Conservation (phyloP, 2,113 vertebrate genomes). For the Myodes glareolus region DNA sequence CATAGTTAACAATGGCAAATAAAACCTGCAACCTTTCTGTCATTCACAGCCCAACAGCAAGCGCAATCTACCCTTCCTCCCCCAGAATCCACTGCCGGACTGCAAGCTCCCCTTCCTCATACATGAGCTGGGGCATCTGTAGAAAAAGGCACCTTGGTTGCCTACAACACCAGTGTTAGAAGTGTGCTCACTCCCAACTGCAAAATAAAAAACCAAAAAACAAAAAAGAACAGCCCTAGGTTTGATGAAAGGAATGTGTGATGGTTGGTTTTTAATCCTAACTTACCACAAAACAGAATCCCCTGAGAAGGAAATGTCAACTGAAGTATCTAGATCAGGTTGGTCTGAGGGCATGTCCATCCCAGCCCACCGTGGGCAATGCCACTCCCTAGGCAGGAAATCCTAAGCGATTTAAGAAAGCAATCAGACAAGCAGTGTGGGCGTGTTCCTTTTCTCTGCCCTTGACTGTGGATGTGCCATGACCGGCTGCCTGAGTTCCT, state of each 20-base stretch:
- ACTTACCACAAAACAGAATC: not conserved
- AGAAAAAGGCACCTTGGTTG: not conserved
- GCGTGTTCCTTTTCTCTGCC: not conserved
- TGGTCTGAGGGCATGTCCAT: not conserved
- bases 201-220: not conserved
- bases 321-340: not conserved
- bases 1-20: not conserved
- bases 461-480: not conserved
- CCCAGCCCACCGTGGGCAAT: not conserved
- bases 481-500: not conserved
- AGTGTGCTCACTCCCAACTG: not conserved
- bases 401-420: not conserved
- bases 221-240: not conserved
- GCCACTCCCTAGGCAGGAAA: not conserved
- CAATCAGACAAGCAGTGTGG: too few relatives aligned
- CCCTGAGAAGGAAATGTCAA: not conserved
- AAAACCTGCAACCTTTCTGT: rapidly evolving
- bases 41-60: not conserved
- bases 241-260: not conserved
- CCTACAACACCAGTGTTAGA: not conserved
- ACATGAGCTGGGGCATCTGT: not conserved
- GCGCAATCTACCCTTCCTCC: too few relatives aligned
- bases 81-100: not conserved
- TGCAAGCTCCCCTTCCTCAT: not conserved
- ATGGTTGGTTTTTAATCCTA: not conserved